Conservation (phyloP, 2,888 invertebrate genomes). For the Agonopterix arenella region DNA sequence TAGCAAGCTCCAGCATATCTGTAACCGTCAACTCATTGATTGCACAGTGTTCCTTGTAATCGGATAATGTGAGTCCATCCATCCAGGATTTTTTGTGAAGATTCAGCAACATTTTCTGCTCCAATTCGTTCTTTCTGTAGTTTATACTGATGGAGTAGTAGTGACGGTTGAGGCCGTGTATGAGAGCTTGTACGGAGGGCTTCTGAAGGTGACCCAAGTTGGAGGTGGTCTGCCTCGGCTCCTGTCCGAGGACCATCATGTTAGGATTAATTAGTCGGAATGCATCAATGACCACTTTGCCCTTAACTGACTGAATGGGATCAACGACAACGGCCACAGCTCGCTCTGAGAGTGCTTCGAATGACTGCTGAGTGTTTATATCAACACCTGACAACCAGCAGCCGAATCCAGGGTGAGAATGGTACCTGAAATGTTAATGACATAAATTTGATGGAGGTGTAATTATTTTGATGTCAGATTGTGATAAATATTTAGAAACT, state of each 20-base stretch:
- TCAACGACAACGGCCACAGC: conserved; percentile 99
- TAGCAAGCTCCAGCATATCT: conserved; percentile 97
- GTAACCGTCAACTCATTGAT: conserved; percentile 96
- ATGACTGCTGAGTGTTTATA: conserved; percentile 99
- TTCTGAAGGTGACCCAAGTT: conserved; percentile 99
- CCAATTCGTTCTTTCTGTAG: conserved; percentile 98
- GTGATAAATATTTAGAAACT: too few relatives aligned
- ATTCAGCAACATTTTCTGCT: conserved; percentile 99
- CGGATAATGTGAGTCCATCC: conserved; percentile 93
- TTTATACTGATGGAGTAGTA: conserved; percentile 99
- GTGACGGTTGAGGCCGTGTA: conserved; percentile 98
- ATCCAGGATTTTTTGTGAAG: conserved; percentile 99
- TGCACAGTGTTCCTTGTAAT: conserved; percentile 94
- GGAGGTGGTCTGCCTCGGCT: conserved; percentile 98
- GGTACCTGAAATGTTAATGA: conserved; percentile 81
- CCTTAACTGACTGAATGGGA: conserved; percentile 99
- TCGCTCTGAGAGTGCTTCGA: conserved; percentile 97
- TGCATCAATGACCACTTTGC: conserved; percentile 99
- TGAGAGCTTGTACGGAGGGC: conserved; percentile 98
- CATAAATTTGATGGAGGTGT: too few relatives aligned
- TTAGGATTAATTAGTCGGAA: conserved; percentile 99
- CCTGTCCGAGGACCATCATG: conserved; percentile 99
- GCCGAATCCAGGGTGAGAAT: conserved; percentile 99
- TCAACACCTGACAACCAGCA: conserved; percentile 99
- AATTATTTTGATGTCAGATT: too few relatives aligned